Percentiles rank a stretch among this genome's conserved stretches.
Evolutionary conservation across 2,113 vertebrate genomes (phyloP).

Genomic region (Gymnorhina tibicen): DNA sequence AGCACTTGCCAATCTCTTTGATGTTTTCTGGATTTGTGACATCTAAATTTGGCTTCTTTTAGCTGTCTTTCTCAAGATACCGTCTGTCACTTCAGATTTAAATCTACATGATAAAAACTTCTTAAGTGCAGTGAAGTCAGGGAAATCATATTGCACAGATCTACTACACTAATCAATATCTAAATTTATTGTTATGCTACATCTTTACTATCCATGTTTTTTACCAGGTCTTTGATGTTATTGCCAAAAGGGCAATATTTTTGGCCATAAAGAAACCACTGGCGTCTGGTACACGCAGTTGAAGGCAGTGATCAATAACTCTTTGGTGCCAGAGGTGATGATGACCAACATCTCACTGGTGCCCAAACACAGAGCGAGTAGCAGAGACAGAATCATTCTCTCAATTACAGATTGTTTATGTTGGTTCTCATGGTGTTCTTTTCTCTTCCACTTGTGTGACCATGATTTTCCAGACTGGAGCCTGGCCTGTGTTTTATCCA

Average conservation of each 20-base stretch:
- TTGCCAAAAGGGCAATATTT: background rate
- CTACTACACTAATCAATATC: background rate
- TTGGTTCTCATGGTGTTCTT: background rate
- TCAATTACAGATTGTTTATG: fast-evolving
- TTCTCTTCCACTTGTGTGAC: background rate
- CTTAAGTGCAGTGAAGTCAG: slow-evolving; percentile 36
- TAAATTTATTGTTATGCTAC: background rate
- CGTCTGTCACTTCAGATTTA: slow-evolving; percentile 75
- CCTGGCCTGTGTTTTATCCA: background rate
- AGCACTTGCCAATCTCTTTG: slow-evolving; percentile 68
- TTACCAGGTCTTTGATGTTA: background rate
- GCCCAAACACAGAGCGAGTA: background rate
- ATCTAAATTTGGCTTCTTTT: slow-evolving; percentile 35
- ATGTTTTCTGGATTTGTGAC: slow-evolving; percentile 66
- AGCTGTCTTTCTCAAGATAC: slow-evolving; percentile 36
- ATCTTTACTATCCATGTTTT: background rate
- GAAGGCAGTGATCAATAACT: background rate
- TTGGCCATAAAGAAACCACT: background rate
- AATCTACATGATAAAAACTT: slow-evolving; percentile 12
- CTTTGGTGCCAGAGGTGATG: background rate
- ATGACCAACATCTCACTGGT: background rate
- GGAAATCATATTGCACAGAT: background rate
- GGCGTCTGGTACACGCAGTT: background rate
- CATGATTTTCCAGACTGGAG: background rate
- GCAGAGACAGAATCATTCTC: background rate